Conservation (phyloP, 2,113 vertebrate species). For the Telmatochromis sp. region DNA sequence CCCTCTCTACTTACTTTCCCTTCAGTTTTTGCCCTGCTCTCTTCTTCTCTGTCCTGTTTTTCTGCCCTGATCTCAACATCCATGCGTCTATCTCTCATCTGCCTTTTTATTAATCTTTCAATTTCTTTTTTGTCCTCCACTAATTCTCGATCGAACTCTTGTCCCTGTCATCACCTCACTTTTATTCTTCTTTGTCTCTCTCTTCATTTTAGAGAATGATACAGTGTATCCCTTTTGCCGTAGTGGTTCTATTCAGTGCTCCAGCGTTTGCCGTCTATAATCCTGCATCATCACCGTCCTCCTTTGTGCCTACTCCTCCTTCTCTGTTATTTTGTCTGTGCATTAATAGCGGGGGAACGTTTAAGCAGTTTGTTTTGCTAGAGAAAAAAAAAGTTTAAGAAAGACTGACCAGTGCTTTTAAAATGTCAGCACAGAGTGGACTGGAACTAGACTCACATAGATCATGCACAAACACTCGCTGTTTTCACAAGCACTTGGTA, state of each 20-base stretch:
- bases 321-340: neutral
- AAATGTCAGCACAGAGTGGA: neutral
- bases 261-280: neutral
- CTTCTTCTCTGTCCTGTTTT: neutral
- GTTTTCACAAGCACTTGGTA: neutral
- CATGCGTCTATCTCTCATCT: neutral
- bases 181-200: conserved; percentile 7
- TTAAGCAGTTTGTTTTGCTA: neutral
- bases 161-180: neutral
- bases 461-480: neutral
- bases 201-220: conserved; percentile 22
- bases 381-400: neutral
- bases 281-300: neutral
- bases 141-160: neutral
- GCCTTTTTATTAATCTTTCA: neutral
- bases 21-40: neutral
- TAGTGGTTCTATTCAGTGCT: neutral
- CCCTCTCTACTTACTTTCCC: neutral
- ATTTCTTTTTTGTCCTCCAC: neutral
- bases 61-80: neutral
- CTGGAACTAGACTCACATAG: neutral
- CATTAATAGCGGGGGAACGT: neutral
- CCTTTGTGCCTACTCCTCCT: neutral
- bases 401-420: neutral
- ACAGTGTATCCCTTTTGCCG: neutral